These are phyloP conservation scores for Oreochromis mossambicus DNA, from an alignment of 2,797 vertebrate species.

Conservation along the genomic window DNA sequence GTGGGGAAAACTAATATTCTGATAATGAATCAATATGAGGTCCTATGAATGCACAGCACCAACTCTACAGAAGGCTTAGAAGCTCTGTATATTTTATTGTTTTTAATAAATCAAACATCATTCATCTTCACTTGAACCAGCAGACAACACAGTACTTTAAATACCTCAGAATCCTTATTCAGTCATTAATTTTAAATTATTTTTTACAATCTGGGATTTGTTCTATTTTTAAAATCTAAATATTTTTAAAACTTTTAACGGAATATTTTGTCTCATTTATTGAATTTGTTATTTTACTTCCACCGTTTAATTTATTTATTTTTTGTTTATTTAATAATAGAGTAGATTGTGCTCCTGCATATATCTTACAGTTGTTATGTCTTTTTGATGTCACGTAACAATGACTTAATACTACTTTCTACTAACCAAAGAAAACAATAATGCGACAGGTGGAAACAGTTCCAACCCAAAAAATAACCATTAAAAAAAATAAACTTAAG, in stretches of 20 bases:
- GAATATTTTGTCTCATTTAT: neutral
- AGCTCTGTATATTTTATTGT: neutral
- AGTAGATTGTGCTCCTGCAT: rapidly evolving
- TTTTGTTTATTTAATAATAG: neutral
- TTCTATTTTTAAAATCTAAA: neutral
- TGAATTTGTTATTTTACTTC: neutral
- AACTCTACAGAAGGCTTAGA: neutral
- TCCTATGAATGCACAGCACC: neutral
- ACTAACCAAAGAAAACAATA: neutral
- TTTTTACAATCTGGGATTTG: neutral
- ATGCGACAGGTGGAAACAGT: neutral
- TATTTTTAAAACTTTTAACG: rapidly evolving
- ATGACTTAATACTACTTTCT: neutral
- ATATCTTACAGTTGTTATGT: neutral
- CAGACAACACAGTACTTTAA: neutral
- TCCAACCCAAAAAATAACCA: neutral
- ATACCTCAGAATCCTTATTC: neutral
- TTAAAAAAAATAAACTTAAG: neutral
- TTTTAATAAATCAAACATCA: neutral
- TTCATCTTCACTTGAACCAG: rapidly evolving
- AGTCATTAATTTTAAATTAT: neutral
- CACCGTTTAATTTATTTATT: neutral
- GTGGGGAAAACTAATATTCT: neutral
- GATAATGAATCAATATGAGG: neutral
- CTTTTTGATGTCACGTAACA: neutral